These are phyloP conservation scores for Phyllotreta striolata DNA, from an alignment of 2,888 invertebrate genomes.

Conservation along the genomic window DNA sequence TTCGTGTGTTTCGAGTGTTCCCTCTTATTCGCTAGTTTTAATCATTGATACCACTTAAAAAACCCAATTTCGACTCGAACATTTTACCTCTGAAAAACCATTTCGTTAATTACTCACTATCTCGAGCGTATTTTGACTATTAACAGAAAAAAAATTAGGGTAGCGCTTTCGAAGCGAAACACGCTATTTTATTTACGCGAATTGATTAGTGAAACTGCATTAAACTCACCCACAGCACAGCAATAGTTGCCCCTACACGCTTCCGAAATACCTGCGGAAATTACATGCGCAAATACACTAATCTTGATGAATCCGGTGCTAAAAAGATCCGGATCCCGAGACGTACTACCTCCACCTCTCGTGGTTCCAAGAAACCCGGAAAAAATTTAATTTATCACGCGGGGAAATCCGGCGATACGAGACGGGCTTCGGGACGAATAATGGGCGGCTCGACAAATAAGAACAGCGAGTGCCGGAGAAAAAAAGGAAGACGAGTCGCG, in stretches of 20 bases:
- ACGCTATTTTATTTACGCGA: too few species aligned
- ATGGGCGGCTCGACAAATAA: constrained; percentile 16
- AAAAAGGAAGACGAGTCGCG: constrained; percentile 52
- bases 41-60: too few species aligned
- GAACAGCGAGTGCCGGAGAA: constrained; percentile 1
- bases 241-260: too few species aligned
- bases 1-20: too few species aligned
- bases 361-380: background rate
- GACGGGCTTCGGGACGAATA: constrained; percentile 3
- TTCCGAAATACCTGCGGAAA: too few species aligned
- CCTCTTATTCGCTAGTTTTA: too few species aligned
- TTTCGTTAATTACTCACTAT: constrained; percentile 11
- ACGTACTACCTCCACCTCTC: background rate
- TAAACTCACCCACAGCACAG: too few species aligned
- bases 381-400: constrained; percentile 21
- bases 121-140: constrained; percentile 3
- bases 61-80: background rate
- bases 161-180: too few species aligned
- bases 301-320: too few species aligned
- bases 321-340: background rate
- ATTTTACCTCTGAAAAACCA: constrained; percentile 4
- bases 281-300: too few species aligned
- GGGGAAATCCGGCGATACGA: constrained; percentile 3
- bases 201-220: too few species aligned
- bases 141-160: background rate